A percentile compares a stretch with the other conserved stretches of the same genome.
These are phyloP conservation scores for Zosterops japonicus DNA, from an alignment of 2,113 vertebrate species.

Conservation along the genomic window DNA sequence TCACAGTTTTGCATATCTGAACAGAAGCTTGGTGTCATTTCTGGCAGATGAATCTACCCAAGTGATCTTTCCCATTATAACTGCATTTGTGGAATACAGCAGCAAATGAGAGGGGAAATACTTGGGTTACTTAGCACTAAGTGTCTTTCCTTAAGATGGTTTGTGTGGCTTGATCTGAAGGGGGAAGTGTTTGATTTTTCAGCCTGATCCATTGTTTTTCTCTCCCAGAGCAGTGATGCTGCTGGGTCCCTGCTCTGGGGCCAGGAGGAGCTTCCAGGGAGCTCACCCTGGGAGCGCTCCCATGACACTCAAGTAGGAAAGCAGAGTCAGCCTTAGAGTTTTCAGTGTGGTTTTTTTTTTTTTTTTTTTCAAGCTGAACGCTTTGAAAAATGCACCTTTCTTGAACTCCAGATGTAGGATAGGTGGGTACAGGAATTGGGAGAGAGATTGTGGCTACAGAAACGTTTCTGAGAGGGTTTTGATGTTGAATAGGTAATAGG, in stretches of 20 bases:
- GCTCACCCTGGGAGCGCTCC: background rate
- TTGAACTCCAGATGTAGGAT: background rate
- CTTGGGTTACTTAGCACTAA: background rate
- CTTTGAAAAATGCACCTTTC: constrained; percentile 19
- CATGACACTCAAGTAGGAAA: background rate
- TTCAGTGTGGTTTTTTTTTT: background rate
- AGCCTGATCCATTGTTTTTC: background rate
- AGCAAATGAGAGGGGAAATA: background rate
- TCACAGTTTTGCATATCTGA: background rate
- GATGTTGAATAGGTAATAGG: background rate
- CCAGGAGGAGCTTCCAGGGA: background rate
- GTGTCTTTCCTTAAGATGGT: background rate
- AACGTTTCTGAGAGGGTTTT: background rate
- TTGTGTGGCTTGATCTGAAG: background rate
- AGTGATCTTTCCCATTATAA: background rate
- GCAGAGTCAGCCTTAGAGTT: constrained; percentile 4
- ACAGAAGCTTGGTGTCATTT: background rate
- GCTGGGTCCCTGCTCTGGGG: background rate
- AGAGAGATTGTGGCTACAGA: background rate
- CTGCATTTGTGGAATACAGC: background rate
- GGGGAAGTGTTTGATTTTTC: background rate
- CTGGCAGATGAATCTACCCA: background rate
- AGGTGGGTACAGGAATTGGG: background rate
- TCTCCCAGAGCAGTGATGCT: background rate
- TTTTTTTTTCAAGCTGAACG: background rate